Base-by-base conservation (phyloP, 2,113 vertebrate species). In the Bubalus kerabau region DNA sequence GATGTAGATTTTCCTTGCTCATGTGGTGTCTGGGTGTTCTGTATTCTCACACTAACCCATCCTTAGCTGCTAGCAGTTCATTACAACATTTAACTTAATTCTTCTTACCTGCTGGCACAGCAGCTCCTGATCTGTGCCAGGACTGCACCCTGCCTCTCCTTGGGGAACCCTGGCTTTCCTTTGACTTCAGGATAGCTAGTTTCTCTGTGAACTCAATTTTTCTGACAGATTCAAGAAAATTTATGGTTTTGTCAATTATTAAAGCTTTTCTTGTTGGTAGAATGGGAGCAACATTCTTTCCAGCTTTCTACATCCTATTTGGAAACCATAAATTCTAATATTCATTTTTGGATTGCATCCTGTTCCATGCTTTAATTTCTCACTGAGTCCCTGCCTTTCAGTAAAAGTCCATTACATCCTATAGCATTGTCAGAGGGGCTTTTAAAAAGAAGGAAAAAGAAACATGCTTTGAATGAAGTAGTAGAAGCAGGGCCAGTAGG, bases 281-380 rank as follows among this genome's bases (percentile, higher is more conserved):
- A 8, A 15, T 60, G 7, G 32, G 9, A 64, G n/a, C 23, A 90
- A 92, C 3, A 24, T 17, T 91, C 62, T 92, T 64, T 40, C 26
- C 43, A 24, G 15, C 17, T 95, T 76, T 94, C n/a, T 32, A 15
- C 7, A 56, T 62, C 46, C 80, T 82, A 13, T 19, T 24, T 89
- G 78, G 80, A 97, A 86, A 82, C 16, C 46, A 80, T 48, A 83
- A 83, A 86, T 86, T 93, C 67, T 86, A 91, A 81, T 76, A 74
- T 46, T 88, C 32, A 6, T 40, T 93, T 91, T 64, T 71, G 78
- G 87, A 83, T 93, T 59, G 56, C 71, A 81, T 90, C 30, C 81
- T 78, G 12, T 46, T 43, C 56, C 76, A 4, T 36, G 28, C 10
- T 57, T 4, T 64, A 88, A 93, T 84, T 93, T 94, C 80, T 26